Evolutionary conservation across 2,797 vertebrate species (phyloP).

Genomic region (Phoeniculus purpureus): DNA sequence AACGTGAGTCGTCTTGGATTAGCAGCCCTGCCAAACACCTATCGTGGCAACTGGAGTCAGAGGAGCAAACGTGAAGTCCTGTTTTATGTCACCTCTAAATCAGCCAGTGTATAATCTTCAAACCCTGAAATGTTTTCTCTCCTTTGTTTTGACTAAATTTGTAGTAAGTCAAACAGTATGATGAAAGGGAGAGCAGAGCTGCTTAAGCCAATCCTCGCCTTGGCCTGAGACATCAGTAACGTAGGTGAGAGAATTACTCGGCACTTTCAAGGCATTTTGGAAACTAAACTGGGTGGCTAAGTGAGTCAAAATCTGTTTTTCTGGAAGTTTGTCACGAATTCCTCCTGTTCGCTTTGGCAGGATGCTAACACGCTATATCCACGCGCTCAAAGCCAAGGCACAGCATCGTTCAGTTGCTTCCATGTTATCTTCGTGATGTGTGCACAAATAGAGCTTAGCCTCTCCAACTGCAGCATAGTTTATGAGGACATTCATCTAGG

Average conservation of each 20-base stretch:
- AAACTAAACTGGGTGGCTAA: background rate
- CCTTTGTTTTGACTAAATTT: conserved; percentile 52
- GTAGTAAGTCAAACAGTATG: conserved; percentile 13
- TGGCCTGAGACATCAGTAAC: conserved; percentile 4
- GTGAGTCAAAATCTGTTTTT: conserved; percentile 21
- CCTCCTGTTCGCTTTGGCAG: background rate
- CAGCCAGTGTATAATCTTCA: conserved; percentile 11
- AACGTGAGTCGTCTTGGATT: background rate
- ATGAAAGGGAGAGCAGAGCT: background rate
- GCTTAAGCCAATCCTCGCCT: background rate
- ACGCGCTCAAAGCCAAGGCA: background rate
- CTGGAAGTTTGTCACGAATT: background rate
- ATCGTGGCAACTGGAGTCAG: background rate
- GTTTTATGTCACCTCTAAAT: conserved; percentile 10
- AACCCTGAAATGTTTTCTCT: conserved; percentile 41
- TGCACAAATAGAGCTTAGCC: background rate
- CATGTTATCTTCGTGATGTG: background rate
- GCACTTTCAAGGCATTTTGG: conserved; percentile 3
- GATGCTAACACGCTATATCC: background rate
- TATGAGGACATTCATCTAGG: background rate
- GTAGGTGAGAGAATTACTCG: background rate
- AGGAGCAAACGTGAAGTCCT: background rate
- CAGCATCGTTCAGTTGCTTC: background rate
- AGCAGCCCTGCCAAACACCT: background rate
- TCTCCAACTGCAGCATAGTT: background rate